phyloP scores from a whole-genome alignment of 2,113 vertebrate species.

The Melierax canorus region DNA sequence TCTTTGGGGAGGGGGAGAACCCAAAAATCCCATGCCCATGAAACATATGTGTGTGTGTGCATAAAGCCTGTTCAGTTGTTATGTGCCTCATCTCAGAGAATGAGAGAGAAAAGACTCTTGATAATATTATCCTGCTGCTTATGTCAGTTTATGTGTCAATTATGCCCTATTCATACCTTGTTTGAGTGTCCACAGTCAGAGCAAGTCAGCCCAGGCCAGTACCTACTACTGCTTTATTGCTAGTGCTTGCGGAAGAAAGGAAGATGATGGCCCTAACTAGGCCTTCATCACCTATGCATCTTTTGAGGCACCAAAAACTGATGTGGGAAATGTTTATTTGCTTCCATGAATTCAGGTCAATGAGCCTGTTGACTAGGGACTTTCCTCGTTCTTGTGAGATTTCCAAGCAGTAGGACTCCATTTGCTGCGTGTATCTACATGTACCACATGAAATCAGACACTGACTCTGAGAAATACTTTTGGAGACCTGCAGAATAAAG shows the following conservation, averaged over 20 bases:
- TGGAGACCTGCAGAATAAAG: background rate
- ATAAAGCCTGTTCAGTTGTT: background rate
- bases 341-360: background rate
- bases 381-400: background rate
- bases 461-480: background rate
- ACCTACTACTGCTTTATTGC: background rate
- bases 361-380: background rate
- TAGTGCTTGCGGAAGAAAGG: background rate
- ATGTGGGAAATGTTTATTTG: background rate
- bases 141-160: background rate
- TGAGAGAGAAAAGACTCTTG: background rate
- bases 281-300: background rate
- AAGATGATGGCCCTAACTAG: rapidly evolving
- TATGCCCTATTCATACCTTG: background rate
- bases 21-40: background rate
- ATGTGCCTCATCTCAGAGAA: background rate
- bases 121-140: background rate
- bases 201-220: background rate
- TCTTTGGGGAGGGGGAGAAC: no score
- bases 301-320: background rate
- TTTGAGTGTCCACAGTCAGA: background rate
- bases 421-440: background rate
- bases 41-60: background rate
- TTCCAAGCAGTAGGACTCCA: background rate
- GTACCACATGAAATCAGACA: background rate